Percentiles rank a stretch among this genome's conserved stretches.
Conservation (phyloP, 2,113 vertebrate species). For the Urocitellus parryii region DNA sequence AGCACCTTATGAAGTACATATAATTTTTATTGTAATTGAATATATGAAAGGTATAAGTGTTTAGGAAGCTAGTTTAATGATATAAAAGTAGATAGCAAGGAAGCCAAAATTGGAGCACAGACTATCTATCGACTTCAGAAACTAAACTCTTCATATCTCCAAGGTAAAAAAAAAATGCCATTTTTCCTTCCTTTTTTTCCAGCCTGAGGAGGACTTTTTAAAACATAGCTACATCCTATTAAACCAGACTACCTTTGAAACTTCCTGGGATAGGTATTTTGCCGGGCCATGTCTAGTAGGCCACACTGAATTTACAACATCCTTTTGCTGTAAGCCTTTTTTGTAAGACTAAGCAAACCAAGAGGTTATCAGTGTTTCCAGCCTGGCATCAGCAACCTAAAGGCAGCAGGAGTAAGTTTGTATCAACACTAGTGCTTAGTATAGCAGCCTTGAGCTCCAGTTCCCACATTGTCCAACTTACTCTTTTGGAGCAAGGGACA, state of each 20-base stretch:
- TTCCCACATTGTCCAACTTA: neutral
- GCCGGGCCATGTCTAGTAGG: neutral
- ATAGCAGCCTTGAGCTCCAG: conserved; percentile 64
- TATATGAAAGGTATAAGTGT: neutral
- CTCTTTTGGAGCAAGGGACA: conserved; percentile 28
- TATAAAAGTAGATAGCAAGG: neutral
- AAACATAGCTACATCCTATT: conserved; percentile 31
- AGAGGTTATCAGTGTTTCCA: conserved; percentile 53
- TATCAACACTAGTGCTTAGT: neutral
- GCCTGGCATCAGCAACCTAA: conserved; percentile 15
- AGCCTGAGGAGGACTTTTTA: neutral
- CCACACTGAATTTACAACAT: neutral
- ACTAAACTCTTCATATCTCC: neutral
- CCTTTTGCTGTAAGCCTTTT: conserved; percentile 12
- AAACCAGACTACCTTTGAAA: conserved; percentile 49
- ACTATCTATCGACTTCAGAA: neutral
- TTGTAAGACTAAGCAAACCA: conserved; percentile 22
- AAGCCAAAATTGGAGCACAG: neutral
- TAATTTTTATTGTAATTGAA: neutral
- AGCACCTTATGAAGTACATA: neutral
- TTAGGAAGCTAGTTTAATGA: neutral
- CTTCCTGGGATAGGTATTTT: neutral
- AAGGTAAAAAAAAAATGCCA: conserved; percentile 23
- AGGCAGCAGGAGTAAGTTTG: neutral
- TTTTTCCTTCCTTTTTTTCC: neutral